These are phyloP conservation scores for Thamnophis sirtalis DNA, from an alignment of 2,113 vertebrate genomes.

Conservation along the genomic window DNA sequence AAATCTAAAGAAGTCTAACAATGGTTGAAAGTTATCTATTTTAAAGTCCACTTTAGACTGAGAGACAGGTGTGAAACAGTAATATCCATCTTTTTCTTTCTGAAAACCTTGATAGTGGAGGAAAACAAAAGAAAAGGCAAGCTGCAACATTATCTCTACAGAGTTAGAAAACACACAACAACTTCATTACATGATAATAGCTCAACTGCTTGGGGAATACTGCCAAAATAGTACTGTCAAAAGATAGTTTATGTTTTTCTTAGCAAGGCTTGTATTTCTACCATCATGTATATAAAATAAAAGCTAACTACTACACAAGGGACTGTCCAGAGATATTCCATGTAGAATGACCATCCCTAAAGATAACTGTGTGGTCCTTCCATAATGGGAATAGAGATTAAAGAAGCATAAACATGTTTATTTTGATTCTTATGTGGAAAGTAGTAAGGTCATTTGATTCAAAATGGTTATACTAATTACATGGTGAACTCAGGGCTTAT, in stretches of 20 bases:
- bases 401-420: slow-evolving; percentile 52
- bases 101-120: neutral
- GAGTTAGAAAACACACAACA: slow-evolving; percentile 15
- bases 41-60: neutral
- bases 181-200: slow-evolving; percentile 52
- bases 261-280: slow-evolving; percentile 43
- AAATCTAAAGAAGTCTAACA: neutral
- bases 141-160: slow-evolving; percentile 20
- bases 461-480: slow-evolving; percentile 55
- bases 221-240: slow-evolving; percentile 41
- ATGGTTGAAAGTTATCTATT: neutral
- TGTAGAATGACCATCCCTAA: slow-evolving; percentile 65
- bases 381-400: slow-evolving; percentile 59
- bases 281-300: slow-evolving; percentile 49
- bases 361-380: slow-evolving; percentile 55
- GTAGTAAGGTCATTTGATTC: slow-evolving; percentile 50
- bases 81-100: neutral
- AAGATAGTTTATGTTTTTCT: slow-evolving; percentile 54
- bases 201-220: slow-evolving; percentile 57
- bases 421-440: slow-evolving; percentile 49
- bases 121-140: slow-evolving; percentile 4
- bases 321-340: slow-evolving; percentile 56
- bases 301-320: slow-evolving; percentile 53
- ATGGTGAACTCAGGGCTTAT: slow-evolving; percentile 39
- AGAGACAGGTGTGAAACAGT: neutral